Evolutionary conservation across 92 coral and sea anemone genomes (phyloP).

Genomic region (Porites evermanni): DNA sequence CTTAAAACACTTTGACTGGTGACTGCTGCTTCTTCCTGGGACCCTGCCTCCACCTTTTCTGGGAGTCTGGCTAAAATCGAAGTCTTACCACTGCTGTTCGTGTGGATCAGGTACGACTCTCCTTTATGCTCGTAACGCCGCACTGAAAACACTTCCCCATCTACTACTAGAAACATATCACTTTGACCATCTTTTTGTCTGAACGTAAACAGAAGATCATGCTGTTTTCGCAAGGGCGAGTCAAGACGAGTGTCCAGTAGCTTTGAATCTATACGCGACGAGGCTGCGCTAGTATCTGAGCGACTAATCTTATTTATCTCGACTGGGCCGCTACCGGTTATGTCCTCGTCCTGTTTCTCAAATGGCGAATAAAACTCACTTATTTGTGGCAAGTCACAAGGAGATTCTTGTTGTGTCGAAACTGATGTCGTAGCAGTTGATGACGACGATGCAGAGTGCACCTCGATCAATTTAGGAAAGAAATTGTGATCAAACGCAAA

Average conservation of each 20-base stretch:
- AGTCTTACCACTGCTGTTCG: slow-evolving; percentile 23
- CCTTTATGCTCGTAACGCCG: slow-evolving; percentile 23
- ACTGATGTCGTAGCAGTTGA: neutral
- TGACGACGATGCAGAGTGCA: slow-evolving; percentile 47
- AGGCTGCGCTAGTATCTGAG: neutral
- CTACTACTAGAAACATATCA: slow-evolving; percentile 31
- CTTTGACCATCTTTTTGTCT: neutral
- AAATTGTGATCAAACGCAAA: slow-evolving; percentile 67
- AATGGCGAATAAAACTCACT: neutral
- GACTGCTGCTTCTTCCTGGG: neutral
- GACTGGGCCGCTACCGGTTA: neutral
- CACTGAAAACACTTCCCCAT: slow-evolving; percentile 27
- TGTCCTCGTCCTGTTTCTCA: neutral
- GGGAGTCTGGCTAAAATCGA: slow-evolving; percentile 24
- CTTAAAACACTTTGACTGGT: neutral
- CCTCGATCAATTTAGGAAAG: slow-evolving; percentile 61
- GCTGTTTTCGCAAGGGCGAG: neutral
- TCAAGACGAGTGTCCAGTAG: neutral
- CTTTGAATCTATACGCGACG: neutral
- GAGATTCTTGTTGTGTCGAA: neutral
- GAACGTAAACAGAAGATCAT: slow-evolving; percentile 16
- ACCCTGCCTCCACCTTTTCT: neutral
- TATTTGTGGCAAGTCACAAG: neutral
- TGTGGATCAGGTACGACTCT: slow-evolving; percentile 25
- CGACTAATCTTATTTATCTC: too few species aligned